phyloP scores from a whole-genome alignment of 2,797 vertebrate genomes.

The Pristis pectinata region DNA sequence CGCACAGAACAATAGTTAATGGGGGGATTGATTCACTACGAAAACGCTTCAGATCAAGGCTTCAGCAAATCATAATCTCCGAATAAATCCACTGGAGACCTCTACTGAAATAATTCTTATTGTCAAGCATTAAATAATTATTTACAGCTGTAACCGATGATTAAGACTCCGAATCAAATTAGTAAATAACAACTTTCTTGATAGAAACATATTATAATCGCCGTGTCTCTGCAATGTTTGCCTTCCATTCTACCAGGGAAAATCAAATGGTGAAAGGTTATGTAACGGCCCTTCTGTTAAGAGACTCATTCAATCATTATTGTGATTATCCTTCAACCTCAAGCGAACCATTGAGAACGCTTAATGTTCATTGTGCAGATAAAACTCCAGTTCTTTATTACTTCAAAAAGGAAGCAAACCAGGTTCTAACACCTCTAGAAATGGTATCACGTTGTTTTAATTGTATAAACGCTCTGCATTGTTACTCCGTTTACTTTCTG shows the following conservation, averaged over 20 bases:
- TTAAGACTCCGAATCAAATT: conserved; percentile 5
- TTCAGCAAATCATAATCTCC: background rate
- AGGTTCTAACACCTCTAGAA: background rate
- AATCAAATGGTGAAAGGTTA: background rate
- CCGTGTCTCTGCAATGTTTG: background rate
- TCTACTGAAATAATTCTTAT: background rate
- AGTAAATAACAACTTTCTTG: conserved; percentile 22
- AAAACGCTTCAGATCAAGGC: conserved; percentile 7
- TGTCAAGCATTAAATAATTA: conserved; percentile 33
- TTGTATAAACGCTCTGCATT: background rate
- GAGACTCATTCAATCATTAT: background rate
- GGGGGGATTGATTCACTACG: background rate
- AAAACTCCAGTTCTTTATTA: background rate
- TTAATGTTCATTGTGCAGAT: background rate
- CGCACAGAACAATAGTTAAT: background rate
- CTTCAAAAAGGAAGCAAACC: background rate
- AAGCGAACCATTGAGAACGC: background rate
- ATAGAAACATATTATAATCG: conserved; percentile 14
- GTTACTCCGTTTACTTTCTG: background rate
- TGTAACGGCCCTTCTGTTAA: background rate
- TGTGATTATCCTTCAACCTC: background rate
- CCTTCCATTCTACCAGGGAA: background rate
- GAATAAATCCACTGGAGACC: conserved; percentile 18
- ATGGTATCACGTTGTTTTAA: background rate
- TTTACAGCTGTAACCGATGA: conserved; percentile 17